Percentiles rank a stretch among this genome's conserved stretches.
Conservation (phyloP, 2,797 vertebrate species). For the Rhinichthys osculus region DNA sequence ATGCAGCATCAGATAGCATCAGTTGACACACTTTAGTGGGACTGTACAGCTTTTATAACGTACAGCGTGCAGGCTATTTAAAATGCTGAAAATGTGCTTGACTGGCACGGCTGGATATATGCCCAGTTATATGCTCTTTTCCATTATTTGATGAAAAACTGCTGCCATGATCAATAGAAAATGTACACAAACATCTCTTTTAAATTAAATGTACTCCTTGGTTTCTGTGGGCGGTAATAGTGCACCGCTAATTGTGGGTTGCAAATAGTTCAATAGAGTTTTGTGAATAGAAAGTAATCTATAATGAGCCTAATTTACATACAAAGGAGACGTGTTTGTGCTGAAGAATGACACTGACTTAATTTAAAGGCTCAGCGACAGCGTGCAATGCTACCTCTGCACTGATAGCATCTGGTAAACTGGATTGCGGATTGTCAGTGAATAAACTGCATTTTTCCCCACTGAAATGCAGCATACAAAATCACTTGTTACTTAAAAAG, state of each 20-base stretch:
- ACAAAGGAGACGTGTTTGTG: slow-evolving; percentile 20
- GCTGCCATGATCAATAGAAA: slow-evolving; percentile 29
- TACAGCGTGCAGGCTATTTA: neutral
- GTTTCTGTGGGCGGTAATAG: slow-evolving; percentile 6
- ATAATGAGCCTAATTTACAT: slow-evolving; percentile 22
- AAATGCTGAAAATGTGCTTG: neutral
- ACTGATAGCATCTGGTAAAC: neutral
- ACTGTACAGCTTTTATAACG: neutral
- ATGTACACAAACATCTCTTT: slow-evolving; percentile 23
- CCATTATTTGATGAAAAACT: slow-evolving; percentile 22
- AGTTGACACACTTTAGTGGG: neutral
- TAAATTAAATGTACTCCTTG: slow-evolving; percentile 8
- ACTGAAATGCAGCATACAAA: neutral
- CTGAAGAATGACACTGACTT: slow-evolving; percentile 27
- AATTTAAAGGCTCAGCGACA: slow-evolving; percentile 1
- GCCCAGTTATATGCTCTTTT: slow-evolving; percentile 12
- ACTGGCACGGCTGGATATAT: slow-evolving; percentile 14
- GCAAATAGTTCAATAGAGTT: slow-evolving; percentile 2
- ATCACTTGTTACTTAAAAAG: neutral
- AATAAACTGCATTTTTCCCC: neutral
- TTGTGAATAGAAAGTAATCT: slow-evolving; percentile 21
- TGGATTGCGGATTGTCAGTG: neutral
- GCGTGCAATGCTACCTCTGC: neutral
- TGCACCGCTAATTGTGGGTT: neutral
- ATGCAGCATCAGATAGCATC: neutral